Evolutionary conservation across 2,888 invertebrate species (phyloP), one percentile per base, ranked within the genome.

Genomic region (Dimorphilus gyrociliatus): DNA sequence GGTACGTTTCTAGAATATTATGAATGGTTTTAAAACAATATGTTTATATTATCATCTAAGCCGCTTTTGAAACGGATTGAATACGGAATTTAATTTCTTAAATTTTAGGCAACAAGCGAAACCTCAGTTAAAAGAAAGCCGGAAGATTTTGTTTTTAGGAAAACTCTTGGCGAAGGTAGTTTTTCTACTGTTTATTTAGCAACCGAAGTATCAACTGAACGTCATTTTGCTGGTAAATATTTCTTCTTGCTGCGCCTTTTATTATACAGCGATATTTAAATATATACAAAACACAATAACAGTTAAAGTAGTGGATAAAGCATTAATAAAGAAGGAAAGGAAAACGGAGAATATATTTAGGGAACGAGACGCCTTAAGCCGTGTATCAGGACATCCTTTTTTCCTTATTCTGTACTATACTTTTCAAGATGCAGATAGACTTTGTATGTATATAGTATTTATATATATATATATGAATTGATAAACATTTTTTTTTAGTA

Each of bases 241-340:
- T 16, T 18, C 15, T 29, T 32, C 31, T 25, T 10, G 13, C 27
- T 29, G 8, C 10, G 6, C 14, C 8, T 25, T 8, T 8, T 10
- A 13, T 6, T 7, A 25, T 28, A 16, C 19, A 8, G 8, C n/a
- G 12, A n/a, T 13, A 25, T n/a, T 13, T 10, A 10, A 12, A n/a
- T 10, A 10, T 12, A 8, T 12, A 3, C 18, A 36, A 16, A 14
- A 24, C 15, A 14, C 21, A 15, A 21, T 72, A 73, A 32, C 72
- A 81, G 84, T 94, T 57, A 97, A 97, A 74, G 88, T 92, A n/a
- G 79, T 90, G 63, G 84, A 88, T 54, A 97, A 97, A 67, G 70
- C 74, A 29, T 81, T 86, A 63, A 88, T 97, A 46, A 72, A 88
- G 46, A 72, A 78, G 42, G 88, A 94, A 65, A 80, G 79, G 61